A percentile compares a stretch with the other conserved stretches of the same genome.
phyloP scores from a whole-genome alignment of 2,797 vertebrate species.

The Poecilia velifera region DNA sequence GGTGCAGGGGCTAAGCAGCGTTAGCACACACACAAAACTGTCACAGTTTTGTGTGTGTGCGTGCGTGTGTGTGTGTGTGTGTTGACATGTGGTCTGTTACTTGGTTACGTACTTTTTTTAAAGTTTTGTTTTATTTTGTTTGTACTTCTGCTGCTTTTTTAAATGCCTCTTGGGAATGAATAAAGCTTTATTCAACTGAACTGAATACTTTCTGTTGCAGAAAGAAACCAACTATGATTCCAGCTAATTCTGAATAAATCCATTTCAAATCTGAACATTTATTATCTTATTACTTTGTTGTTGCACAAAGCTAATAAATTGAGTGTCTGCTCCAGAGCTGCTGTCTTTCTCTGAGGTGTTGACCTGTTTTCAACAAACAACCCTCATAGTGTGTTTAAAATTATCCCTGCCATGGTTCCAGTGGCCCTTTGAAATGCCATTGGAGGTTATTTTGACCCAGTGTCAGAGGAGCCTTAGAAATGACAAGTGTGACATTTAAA shows the following conservation, averaged over 20 bases:
- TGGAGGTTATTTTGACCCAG: background rate
- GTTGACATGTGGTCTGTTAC: no score
- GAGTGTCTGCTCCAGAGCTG: background rate
- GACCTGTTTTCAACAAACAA: slow-evolving; percentile 36
- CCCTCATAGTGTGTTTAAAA: slow-evolving; percentile 6
- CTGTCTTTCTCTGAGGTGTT: slow-evolving; percentile 27
- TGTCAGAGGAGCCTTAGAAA: slow-evolving; percentile 3
- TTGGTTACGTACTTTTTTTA: no score
- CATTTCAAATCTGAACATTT: slow-evolving; percentile 35
- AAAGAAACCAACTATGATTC: slow-evolving; percentile 65
- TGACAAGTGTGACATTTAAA: background rate
- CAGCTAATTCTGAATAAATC: slow-evolving; percentile 57
- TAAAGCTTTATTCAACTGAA: no score
- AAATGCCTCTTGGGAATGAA: no score
- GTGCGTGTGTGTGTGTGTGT: no score
- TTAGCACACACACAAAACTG: no score
- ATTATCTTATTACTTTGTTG: slow-evolving; percentile 12
- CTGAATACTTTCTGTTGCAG: slow-evolving; percentile 21
- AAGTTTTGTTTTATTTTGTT: no score
- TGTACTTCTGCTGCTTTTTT: no score
- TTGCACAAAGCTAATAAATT: slow-evolving; percentile 11
- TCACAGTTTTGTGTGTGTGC: no score
- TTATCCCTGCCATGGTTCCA: background rate
- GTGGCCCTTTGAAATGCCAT: background rate
- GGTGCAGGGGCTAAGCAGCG: no score